Base-by-base conservation (phyloP, 2,797 vertebrate species). In the Platalea minor region DNA sequence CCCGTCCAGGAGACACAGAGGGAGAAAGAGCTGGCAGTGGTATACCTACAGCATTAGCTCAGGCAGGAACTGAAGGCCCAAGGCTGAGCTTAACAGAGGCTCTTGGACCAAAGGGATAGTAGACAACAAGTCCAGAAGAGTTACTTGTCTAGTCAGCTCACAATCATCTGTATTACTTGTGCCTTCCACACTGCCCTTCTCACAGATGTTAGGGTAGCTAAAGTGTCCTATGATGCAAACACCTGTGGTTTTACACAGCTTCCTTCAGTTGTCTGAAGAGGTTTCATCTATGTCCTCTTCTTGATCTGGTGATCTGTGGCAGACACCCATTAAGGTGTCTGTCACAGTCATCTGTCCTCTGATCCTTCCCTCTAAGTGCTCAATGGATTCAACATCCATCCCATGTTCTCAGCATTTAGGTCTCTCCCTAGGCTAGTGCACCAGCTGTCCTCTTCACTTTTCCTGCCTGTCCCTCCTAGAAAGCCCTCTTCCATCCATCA, bases 311-410 rank as follows among this genome's bases (percentile, higher is more conserved):
- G 33, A 51, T 61, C 23, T 60, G 21, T 33, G 59, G 23, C 15
- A 59, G 26, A 73, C 11, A 33, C 11, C 8, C 12, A 26, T 72
- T 57, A 33, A 12, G 5, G 11, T 88, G 25, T 39, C 24, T 85
- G 10, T 48, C 13, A 31, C 0, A 0, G 28, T 29, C 21, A 73
- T 13, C 28, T 64, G 23, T 60, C 26, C 11, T 56, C 23, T 51
- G 26, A 41, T 56, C 17, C 17, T 56, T 70, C 29, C 8, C 13
- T 7, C 2, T 29, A 31, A 60, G 4, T 11, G 3, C 20, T 68
- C 0, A 0, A 20, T 41, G 12, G 14, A 56, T 35, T 21, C 9
- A 41, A 7, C 31, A 51, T 13, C 9, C 2, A 6, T 48, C 14
- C 24, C 29, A 16, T 21, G 17, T 35, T 39, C 45, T 51, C 31